These are phyloP conservation scores for Liopterus haemorrhoidalis DNA, from an alignment of 2,888 invertebrate species.

Conservation along the genomic window DNA sequence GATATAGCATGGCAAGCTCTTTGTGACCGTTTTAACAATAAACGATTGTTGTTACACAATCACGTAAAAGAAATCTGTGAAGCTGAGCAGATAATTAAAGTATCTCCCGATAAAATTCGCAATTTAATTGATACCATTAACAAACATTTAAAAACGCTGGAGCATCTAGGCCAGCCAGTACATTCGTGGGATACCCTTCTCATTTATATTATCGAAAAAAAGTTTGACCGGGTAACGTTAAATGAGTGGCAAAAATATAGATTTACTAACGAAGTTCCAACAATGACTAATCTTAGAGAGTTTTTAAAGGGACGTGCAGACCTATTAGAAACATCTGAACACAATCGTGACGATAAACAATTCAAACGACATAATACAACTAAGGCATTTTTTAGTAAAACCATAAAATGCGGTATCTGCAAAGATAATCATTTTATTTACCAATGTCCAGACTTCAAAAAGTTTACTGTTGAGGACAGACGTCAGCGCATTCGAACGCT, in stretches of 20 bases:
- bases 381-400: too few species aligned
- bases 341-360: too few species aligned
- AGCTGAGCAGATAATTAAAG: not conserved
- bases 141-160: not conserved
- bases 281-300: too few species aligned
- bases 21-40: not conserved
- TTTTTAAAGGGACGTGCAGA: too few species aligned
- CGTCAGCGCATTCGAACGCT: too few species aligned
- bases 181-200: not conserved
- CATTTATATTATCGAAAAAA: not conserved
- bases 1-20: not conserved
- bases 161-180: not conserved
- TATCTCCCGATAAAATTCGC: not conserved
- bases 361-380: too few species aligned
- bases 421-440: too few species aligned
- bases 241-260: slow-evolving; percentile 2
- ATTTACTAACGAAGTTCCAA: too few species aligned
- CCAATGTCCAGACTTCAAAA: too few species aligned
- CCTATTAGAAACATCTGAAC: too few species aligned
- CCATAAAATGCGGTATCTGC: too few species aligned
- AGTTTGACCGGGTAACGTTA: not conserved
- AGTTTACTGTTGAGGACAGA: too few species aligned
- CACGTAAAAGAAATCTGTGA: not conserved
- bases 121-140: not conserved
- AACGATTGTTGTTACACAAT: not conserved